Conservation (phyloP, 1,140 invertebrate species). For the Drosophila equinoxialis region DNA sequence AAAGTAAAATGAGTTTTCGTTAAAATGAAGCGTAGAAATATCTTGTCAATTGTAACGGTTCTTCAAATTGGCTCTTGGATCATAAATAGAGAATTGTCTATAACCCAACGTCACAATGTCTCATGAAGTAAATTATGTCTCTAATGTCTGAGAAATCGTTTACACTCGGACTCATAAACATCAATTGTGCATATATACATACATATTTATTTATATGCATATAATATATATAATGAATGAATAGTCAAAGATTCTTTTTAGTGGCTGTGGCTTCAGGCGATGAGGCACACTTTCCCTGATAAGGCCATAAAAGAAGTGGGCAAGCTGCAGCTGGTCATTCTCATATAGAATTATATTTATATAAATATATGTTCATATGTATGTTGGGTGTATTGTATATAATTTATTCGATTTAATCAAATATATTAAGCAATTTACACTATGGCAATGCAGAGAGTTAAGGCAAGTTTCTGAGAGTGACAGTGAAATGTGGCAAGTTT, state of each 20-base stretch:
- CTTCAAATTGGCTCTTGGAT: too few species aligned
- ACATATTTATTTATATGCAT: neutral
- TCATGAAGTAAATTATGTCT: neutral
- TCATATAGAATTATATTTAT: slow-evolving; percentile 10
- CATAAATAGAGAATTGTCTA: too few species aligned
- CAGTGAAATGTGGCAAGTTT: slow-evolving; percentile 69
- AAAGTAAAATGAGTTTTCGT: too few species aligned
- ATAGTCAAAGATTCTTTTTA: slow-evolving; percentile 2
- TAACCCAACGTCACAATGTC: neutral
- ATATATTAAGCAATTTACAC: slow-evolving; percentile 57
- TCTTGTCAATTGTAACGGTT: too few species aligned
- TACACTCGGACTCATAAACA: neutral
- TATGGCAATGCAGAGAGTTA: neutral
- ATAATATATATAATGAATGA: neutral
- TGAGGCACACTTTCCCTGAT: slow-evolving; percentile 41
- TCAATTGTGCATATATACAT: neutral
- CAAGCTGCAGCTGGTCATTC: slow-evolving; percentile 10
- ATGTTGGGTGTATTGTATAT: neutral
- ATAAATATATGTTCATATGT: neutral
- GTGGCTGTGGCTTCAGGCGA: neutral
- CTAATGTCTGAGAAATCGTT: neutral
- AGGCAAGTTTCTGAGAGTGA: slow-evolving; percentile 10
- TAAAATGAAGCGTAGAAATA: too few species aligned
- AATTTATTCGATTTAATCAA: slow-evolving; percentile 41
- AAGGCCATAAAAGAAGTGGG: slow-evolving; percentile 45